Evolutionary conservation across 2,113 vertebrate genomes (phyloP).

Genomic region (Callocephalon fimbriatum): DNA sequence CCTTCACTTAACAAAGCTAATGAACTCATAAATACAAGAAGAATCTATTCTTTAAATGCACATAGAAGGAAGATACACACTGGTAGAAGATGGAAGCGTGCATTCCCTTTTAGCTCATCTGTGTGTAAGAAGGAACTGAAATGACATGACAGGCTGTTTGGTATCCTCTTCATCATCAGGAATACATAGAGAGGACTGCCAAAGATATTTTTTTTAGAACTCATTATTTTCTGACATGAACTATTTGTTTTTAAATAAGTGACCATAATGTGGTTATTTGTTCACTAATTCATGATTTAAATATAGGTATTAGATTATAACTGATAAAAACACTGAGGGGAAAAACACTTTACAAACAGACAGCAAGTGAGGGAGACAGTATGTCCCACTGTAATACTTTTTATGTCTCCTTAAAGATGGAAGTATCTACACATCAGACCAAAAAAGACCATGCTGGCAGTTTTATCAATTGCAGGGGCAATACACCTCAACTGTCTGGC

Average conservation of each 20-base stretch:
- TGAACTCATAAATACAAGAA: neutral
- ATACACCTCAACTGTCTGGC: neutral
- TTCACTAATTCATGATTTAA: neutral
- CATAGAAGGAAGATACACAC: neutral
- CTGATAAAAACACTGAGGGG: neutral
- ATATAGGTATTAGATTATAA: neutral
- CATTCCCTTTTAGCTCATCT: neutral
- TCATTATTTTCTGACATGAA: neutral
- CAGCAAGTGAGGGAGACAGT: neutral
- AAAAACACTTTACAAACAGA: neutral
- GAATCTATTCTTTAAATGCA: neutral
- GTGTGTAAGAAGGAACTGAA: neutral
- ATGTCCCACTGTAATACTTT: neutral
- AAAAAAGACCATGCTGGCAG: neutral
- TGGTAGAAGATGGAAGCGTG: neutral
- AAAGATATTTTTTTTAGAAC: neutral
- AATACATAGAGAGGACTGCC: neutral
- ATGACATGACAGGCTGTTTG: neutral
- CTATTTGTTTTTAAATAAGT: neutral
- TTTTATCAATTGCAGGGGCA: neutral
- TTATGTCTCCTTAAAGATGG: neutral
- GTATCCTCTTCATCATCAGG: neutral
- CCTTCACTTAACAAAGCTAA: neutral
- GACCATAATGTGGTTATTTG: neutral
- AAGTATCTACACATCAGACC: neutral